phyloP scores from a whole-genome alignment of 2,797 vertebrate species.

The Picus viridis region DNA sequence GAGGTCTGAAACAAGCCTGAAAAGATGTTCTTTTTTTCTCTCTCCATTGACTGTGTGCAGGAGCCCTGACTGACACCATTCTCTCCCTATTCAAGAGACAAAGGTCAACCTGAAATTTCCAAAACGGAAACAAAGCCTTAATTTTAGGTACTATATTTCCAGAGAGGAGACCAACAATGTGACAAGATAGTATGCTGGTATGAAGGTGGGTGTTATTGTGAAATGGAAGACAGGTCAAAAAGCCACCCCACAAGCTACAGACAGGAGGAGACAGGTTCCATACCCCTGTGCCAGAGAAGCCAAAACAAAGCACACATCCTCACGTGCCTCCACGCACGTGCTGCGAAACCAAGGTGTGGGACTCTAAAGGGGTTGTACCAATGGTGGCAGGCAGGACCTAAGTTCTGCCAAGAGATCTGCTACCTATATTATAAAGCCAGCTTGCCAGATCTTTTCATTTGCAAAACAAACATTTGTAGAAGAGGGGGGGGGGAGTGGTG shows the following conservation, averaged over 20 bases:
- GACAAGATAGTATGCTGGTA: conserved; percentile 39
- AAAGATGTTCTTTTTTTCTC: background rate
- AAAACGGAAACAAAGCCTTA: conserved; percentile 74
- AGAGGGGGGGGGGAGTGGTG: no score
- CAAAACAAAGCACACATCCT: conserved; percentile 64
- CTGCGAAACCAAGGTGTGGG: conserved; percentile 19
- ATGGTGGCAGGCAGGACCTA: background rate
- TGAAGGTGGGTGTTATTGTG: conserved; percentile 2
- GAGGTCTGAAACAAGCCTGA: background rate
- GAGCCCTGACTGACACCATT: conserved; percentile 33
- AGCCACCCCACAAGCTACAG: background rate
- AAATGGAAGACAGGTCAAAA: conserved; percentile 48
- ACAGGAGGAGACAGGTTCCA: conserved; percentile 23
- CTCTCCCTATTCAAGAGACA: conserved; percentile 42
- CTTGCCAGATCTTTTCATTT: background rate
- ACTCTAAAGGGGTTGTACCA: background rate
- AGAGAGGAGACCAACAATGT: conserved; percentile 64
- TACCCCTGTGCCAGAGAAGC: background rate
- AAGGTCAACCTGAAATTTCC: conserved; percentile 75
- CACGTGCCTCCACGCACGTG: background rate
- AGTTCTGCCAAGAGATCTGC: background rate
- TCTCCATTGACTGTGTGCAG: background rate
- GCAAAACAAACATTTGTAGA: background rate
- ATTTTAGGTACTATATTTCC: conserved; percentile 77
- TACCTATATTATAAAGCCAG: background rate